Percentiles rank a stretch among this genome's conserved stretches.
Evolutionary conservation across 2,888 invertebrate genomes (phyloP).

Genomic region (Automeris io): DNA sequence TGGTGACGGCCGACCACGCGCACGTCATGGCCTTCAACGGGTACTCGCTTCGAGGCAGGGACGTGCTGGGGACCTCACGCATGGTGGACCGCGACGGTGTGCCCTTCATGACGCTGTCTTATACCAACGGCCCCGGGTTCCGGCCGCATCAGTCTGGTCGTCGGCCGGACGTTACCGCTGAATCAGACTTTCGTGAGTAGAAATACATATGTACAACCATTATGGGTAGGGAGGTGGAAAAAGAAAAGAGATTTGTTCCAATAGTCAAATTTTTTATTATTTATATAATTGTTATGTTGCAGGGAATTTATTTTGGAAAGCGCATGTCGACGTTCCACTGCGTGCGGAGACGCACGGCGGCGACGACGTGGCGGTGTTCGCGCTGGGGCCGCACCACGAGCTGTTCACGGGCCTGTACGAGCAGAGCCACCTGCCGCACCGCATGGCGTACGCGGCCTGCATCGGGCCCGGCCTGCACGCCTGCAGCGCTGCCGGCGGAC

Average conservation of each 20-base stretch:
- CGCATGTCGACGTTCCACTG: conserved; percentile 73
- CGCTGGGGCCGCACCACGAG: conserved; percentile 83
- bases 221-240: not conserved
- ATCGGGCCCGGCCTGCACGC: conserved; percentile 75
- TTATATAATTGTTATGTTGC: not conserved
- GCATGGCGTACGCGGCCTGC: conserved; percentile 83
- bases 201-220: not conserved
- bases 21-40: conserved; percentile 83
- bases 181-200: conserved; percentile 44
- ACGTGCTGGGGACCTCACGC: conserved; percentile 50
- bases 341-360: conserved; percentile 83
- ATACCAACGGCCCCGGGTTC: conserved; percentile 74
- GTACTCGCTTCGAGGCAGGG: conserved; percentile 74
- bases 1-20: conserved; percentile 86
- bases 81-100: conserved; percentile 56
- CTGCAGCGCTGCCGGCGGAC: conserved; percentile 26
- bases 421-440: conserved; percentile 86
- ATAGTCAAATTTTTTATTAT: not conserved
- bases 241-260: not conserved
- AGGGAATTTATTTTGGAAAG: conserved; percentile 30
- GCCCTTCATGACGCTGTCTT: conserved; percentile 76
- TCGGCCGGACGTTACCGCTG: conserved; percentile 52
- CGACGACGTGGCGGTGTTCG: conserved; percentile 87
- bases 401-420: conserved; percentile 86
- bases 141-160: conserved; percentile 77